Conservation (phyloP, 2,113 vertebrate species). For the Aplodontia rufa region DNA sequence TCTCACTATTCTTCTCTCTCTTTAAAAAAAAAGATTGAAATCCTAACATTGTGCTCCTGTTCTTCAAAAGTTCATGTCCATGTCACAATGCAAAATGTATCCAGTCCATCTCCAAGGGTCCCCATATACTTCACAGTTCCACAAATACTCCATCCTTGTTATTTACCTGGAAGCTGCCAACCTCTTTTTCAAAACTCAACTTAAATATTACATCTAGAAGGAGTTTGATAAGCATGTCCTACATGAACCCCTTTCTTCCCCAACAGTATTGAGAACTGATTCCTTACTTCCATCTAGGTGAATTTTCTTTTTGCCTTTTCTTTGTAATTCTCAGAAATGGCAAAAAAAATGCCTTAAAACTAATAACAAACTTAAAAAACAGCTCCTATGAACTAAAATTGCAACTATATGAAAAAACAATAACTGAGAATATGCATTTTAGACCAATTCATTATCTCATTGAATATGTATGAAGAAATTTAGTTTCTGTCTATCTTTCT, state of each 20-base stretch:
- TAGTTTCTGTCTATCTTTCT: background rate
- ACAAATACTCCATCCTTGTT: background rate
- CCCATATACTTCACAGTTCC: too few relatives aligned
- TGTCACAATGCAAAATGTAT: too few relatives aligned
- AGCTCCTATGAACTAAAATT: background rate
- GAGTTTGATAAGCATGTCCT: background rate
- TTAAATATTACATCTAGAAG: background rate
- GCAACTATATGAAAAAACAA: background rate
- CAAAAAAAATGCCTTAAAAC: background rate
- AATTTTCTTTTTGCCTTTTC: background rate
- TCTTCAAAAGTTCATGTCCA: too few relatives aligned
- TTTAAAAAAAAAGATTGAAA: too few relatives aligned
- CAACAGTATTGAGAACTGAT: background rate
- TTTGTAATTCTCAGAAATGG: background rate
- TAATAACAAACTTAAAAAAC: background rate
- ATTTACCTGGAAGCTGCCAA: background rate
- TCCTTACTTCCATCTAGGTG: background rate
- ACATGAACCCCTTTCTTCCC: background rate
- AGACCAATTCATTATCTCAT: slow-evolving; percentile 19
- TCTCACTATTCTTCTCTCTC: too few relatives aligned
- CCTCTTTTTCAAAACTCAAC: background rate
- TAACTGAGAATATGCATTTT: slow-evolving; percentile 1
- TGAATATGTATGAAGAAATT: background rate
- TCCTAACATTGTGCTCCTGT: too few relatives aligned
- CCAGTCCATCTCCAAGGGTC: too few relatives aligned